Conservation (phyloP, 2,888 invertebrate genomes). For the Teleogryllus oceanicus region DNA sequence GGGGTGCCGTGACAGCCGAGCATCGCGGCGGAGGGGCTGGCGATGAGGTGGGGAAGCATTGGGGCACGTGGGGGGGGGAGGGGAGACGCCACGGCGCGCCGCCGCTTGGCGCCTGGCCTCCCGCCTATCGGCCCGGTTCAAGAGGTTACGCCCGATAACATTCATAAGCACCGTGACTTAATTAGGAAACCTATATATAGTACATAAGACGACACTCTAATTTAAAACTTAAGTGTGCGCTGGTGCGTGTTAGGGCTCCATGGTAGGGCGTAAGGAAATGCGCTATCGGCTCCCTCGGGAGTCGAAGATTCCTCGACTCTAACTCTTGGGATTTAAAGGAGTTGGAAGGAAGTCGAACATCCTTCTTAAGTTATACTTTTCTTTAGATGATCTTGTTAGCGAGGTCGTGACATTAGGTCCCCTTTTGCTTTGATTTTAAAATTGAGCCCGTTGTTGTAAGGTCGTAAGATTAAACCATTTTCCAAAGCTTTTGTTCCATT, state of each 20-base stretch:
- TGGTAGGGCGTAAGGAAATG: neutral
- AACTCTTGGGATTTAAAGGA: neutral
- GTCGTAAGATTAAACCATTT: neutral
- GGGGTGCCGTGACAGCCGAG: too few relatives aligned
- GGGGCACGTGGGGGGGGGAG: too few relatives aligned
- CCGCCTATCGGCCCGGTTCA: neutral
- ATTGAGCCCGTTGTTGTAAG: neutral
- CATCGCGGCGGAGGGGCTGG: too few relatives aligned
- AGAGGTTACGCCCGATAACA: conserved; percentile 18
- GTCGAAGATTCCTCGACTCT: neutral
- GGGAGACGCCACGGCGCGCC: too few relatives aligned
- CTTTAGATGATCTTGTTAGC: neutral
- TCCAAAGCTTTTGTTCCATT: neutral
- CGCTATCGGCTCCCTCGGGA: neutral
- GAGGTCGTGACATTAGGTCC: neutral
- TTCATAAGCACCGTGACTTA: conserved; percentile 18
- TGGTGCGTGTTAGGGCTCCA: neutral
- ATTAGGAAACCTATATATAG: neutral
- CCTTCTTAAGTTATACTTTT: neutral
- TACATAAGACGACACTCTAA: conserved; percentile 1
- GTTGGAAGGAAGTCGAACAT: neutral
- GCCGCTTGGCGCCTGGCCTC: neutral
- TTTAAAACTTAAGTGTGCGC: conserved; percentile 3
- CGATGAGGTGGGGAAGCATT: too few relatives aligned
- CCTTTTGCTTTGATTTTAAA: neutral